A percentile compares a stretch with the other conserved stretches of the same genome.
phyloP scores from a whole-genome alignment of 2,797 vertebrate genomes.

The Alfaro cultratus region DNA sequence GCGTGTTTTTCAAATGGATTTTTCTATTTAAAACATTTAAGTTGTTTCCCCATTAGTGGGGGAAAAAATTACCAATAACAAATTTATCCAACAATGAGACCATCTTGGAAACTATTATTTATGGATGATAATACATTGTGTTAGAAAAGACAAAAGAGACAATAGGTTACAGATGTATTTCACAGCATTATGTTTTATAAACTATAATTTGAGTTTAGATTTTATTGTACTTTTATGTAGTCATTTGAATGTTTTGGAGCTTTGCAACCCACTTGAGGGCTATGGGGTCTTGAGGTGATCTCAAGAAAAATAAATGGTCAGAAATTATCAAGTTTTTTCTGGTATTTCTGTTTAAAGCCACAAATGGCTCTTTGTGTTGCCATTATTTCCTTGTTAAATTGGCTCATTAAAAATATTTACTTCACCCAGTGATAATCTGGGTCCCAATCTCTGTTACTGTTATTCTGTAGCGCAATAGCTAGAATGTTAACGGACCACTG shows the following conservation, averaged over 20 bases:
- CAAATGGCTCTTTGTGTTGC: background rate
- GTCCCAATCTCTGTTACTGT: background rate
- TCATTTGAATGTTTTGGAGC: background rate
- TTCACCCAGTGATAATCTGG: background rate
- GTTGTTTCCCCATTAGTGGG: background rate
- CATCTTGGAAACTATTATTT: background rate
- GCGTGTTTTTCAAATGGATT: background rate
- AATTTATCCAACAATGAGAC: background rate
- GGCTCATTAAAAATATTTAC: background rate
- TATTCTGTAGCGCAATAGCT: background rate
- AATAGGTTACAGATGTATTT: background rate
- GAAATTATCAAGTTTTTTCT: background rate
- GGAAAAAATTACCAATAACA: background rate
- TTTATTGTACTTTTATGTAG: background rate
- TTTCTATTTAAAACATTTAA: background rate
- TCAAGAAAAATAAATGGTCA: background rate
- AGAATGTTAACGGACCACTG: background rate
- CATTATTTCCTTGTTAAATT: background rate
- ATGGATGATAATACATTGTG: background rate
- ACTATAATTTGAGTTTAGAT: background rate
- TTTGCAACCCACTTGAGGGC: background rate
- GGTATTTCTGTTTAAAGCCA: background rate
- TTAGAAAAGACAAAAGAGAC: background rate
- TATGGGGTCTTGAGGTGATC: background rate
- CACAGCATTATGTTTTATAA: background rate